Evolutionary conservation across 2,113 vertebrate species (phyloP), one percentile per base, ranked within the genome.

Genomic region (Nesogale talazaci): DNA sequence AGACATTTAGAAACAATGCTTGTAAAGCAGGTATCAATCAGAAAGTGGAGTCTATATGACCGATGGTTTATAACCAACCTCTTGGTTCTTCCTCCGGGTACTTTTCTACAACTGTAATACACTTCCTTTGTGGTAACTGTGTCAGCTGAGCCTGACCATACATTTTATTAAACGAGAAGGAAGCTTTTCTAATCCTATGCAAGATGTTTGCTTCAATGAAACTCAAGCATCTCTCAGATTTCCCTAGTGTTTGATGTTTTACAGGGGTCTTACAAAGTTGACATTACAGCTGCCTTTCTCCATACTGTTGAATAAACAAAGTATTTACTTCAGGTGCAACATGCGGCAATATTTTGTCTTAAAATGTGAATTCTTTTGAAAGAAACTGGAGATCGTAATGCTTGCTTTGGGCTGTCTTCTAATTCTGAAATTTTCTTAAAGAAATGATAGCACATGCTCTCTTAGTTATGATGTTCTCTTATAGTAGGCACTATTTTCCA

Each of bases 401-500:
- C 42, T 82, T 78, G 34, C 57, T 34, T 89, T 91, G 81, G 36
- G 46, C 17, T 25, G 19, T 89, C 88, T 89, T 80, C 59, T 52
- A 83, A 52, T 52, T 52, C 46, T 52, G 14, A 52, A 81, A 42
- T 52, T 69, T 75, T 89, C 57, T 31, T 67, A 59, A 65, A 75
- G 46, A 52, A 88, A 79, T 34, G 67, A 70, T 70, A 67, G 31
- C 31, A 70, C 16, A 34, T 70, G 31, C 31, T 70, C 16, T 72
- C 36, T 38, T 82, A 83, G 1, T 22, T 67, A 6, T 65, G 34
- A 75, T 74, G 12, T 6, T 52, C 46, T 52, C 17, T 72, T 8
- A 86, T 76, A 70, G 31, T 56, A 92, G 83, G n/a, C 65, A 52
- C 85, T 89, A 83, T 90, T 80, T 56, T 83, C 9, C 46, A 84